Conservation (phyloP, 2,888 invertebrate species). For the Scaptodrosophila latifasciaeformis region DNA sequence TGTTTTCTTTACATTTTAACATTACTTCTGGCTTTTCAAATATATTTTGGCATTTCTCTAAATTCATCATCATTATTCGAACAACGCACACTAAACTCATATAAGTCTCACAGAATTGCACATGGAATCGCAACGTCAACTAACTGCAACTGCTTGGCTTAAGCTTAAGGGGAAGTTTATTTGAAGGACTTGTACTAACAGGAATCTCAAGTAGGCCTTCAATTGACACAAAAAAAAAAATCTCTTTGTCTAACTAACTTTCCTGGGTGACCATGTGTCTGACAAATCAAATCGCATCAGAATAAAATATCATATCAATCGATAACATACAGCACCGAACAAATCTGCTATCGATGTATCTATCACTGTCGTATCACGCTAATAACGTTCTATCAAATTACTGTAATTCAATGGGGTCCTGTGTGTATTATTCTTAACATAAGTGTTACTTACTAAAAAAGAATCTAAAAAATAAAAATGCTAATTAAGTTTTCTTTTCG, state of each 20-base stretch:
- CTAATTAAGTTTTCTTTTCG: constrained; percentile 1
- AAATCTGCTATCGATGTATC: neutral
- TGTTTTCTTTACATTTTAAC: neutral
- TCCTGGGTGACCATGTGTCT: too few species aligned
- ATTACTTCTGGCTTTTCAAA: neutral
- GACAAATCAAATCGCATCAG: too few species aligned
- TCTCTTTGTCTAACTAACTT: too few species aligned
- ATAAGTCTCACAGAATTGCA: neutral
- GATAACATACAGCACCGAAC: neutral
- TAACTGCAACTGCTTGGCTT: constrained; percentile 36
- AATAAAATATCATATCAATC: too few species aligned
- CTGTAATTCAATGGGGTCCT: constrained; percentile 35
- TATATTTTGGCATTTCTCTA: too few species aligned
- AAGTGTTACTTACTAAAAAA: neutral
- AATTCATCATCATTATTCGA: neutral
- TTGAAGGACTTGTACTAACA: too few species aligned
- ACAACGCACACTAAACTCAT: neutral
- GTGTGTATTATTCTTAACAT: constrained; percentile 25
- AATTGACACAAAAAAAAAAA: too few species aligned
- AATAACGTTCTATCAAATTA: neutral
- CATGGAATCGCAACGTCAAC: constrained; percentile 26
- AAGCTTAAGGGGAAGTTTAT: too few species aligned
- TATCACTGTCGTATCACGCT: neutral
- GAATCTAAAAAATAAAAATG: neutral
- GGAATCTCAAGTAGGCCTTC: too few species aligned